These are phyloP conservation scores for Chaetops frenatus DNA, from an alignment of 2,113 vertebrate genomes.

Conservation along the genomic window DNA sequence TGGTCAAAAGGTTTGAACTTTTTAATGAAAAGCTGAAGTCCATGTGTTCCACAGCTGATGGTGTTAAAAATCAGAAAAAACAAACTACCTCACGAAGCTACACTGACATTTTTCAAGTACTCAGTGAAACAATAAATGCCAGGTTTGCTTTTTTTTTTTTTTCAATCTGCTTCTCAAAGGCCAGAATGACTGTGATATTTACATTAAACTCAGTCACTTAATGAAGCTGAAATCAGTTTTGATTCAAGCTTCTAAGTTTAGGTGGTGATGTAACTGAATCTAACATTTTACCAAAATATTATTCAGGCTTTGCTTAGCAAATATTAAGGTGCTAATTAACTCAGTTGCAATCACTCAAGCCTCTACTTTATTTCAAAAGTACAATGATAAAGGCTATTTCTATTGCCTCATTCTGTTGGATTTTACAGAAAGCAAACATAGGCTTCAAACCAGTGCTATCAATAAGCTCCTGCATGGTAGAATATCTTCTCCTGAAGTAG, in stretches of 20 bases:
- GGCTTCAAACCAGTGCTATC: background rate
- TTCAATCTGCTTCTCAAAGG: background rate
- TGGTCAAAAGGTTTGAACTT: background rate
- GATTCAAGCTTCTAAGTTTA: background rate
- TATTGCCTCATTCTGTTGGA: background rate
- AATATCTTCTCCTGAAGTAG: background rate
- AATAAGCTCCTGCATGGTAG: background rate
- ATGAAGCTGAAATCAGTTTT: background rate
- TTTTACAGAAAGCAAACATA: background rate
- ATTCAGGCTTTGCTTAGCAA: background rate
- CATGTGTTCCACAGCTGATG: background rate
- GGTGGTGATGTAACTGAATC: background rate
- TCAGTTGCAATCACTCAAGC: background rate
- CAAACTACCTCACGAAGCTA: background rate
- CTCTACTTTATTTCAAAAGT: background rate
- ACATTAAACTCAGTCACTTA: background rate
- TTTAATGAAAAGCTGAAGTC: background rate
- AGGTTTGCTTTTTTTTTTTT: background rate
- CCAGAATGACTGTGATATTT: background rate
- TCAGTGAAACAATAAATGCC: background rate
- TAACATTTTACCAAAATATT: background rate
- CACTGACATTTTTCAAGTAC: background rate
- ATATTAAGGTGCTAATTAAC: background rate
- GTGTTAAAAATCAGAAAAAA: background rate
- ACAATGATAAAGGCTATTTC: background rate